These are phyloP conservation scores for Xiphophorus couchianus DNA, from an alignment of 2,113 vertebrate species.

Conservation along the genomic window DNA sequence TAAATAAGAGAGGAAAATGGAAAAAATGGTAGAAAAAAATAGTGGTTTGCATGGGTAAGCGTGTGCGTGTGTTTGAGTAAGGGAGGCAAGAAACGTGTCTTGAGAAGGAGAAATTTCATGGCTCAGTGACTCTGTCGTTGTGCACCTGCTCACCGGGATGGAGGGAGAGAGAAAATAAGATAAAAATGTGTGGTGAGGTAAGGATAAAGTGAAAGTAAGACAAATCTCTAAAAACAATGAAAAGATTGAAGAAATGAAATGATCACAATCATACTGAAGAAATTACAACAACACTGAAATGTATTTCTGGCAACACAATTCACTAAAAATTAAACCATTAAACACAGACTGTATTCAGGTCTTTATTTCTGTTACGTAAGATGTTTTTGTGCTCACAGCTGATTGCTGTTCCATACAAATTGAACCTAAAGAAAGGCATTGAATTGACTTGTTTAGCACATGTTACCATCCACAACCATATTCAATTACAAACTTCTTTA, in stretches of 20 bases:
- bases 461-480: too few relatives aligned
- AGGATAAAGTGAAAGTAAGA: slow-evolving; percentile 16
- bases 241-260: slow-evolving; percentile 11
- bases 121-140: slow-evolving; percentile 68
- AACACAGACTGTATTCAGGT: neutral
- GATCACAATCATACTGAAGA: neutral
- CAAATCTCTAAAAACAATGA: slow-evolving; percentile 35
- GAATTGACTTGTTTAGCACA: too few relatives aligned
- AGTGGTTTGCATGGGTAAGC: slow-evolving; percentile 18
- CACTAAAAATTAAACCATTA: neutral
- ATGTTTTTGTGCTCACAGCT: too few relatives aligned
- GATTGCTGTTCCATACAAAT: neutral
- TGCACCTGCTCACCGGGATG: slow-evolving; percentile 71
- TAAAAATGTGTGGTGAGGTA: slow-evolving; percentile 34
- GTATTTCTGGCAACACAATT: neutral
- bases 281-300: neutral
- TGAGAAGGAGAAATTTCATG: slow-evolving; percentile 71
- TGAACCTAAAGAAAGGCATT: neutral
- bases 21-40: slow-evolving; percentile 35
- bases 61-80: slow-evolving; percentile 15
- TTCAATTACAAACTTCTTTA: too few relatives aligned
- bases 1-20: slow-evolving; percentile 17
- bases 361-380: too few relatives aligned
- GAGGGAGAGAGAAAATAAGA: slow-evolving; percentile 42
- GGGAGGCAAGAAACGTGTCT: slow-evolving; percentile 56